Conservation (phyloP, 2,797 vertebrate species). For the Petrocephalus sullivani region DNA sequence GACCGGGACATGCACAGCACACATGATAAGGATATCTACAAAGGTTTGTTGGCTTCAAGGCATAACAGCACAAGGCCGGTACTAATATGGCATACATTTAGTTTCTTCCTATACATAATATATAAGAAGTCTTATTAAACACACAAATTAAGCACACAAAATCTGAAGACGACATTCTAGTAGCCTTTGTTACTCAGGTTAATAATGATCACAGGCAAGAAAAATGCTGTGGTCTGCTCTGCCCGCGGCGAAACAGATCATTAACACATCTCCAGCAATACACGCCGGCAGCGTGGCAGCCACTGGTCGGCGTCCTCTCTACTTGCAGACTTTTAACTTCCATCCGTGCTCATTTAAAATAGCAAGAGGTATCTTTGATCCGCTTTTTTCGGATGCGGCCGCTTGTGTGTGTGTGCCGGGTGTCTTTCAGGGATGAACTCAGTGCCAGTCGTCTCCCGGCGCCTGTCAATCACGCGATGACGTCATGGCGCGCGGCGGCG, state of each 20-base stretch:
- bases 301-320: background rate
- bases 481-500: slow-evolving; percentile 50
- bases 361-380: background rate
- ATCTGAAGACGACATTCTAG: background rate
- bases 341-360: background rate
- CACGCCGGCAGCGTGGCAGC: background rate
- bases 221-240: background rate
- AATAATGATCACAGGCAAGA: slow-evolving; percentile 2
- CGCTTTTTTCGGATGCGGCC: slow-evolving; percentile 25
- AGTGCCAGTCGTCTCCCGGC: slow-evolving; percentile 46
- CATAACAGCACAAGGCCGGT: background rate
- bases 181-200: background rate
- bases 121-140: background rate
- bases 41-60: background rate
- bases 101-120: background rate
- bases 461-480: slow-evolving; percentile 56
- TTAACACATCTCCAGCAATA: background rate
- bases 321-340: background rate
- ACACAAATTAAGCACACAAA: background rate
- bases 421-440: slow-evolving; percentile 37
- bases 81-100: background rate
- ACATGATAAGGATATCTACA: slow-evolving; percentile 12
- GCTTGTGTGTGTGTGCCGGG: background rate
- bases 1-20: background rate
- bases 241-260: background rate